A percentile compares a stretch with the other conserved stretches of the same genome.
Conservation (phyloP, 2,113 vertebrate species). For the Chitala chitala region DNA sequence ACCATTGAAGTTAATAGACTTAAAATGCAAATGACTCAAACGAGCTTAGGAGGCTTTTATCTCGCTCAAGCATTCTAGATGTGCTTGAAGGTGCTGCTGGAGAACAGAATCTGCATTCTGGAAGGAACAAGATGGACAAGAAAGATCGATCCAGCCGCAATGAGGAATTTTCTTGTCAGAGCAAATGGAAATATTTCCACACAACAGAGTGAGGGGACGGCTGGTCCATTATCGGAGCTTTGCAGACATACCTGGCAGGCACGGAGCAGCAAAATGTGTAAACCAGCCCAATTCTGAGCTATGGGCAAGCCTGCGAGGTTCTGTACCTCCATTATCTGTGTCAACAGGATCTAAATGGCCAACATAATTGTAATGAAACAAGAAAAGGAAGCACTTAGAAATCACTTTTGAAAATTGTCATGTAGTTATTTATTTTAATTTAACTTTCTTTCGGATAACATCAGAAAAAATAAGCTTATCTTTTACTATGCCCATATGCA, state of each 20-base stretch:
- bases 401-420: conserved; percentile 61
- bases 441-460: conserved; percentile 33
- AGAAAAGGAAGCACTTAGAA: conserved; percentile 55
- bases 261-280: conserved; percentile 60
- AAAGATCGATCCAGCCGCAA: conserved; percentile 69
- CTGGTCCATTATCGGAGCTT: conserved; percentile 66
- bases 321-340: conserved; percentile 70
- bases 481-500: too few species aligned
- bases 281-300: conserved; percentile 58
- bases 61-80: conserved; percentile 55
- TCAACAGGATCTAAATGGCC: conserved; percentile 70
- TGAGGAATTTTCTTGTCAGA: conserved; percentile 69
- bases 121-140: conserved; percentile 73
- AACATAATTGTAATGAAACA: conserved; percentile 54
- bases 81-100: conserved; percentile 53
- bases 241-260: conserved; percentile 69
- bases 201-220: conserved; percentile 59
- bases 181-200: conserved; percentile 73
- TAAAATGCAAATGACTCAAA: conserved; percentile 61
- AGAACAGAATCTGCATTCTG: conserved; percentile 66
- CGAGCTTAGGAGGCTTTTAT: conserved; percentile 61
- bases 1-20: conserved; percentile 54
- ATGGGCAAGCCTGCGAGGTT: conserved; percentile 55
- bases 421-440: conserved; percentile 50
- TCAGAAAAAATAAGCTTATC: too few species aligned